Base-by-base conservation (phyloP, 2,888 invertebrate genomes). In the Macrophya alboannulata region DNA sequence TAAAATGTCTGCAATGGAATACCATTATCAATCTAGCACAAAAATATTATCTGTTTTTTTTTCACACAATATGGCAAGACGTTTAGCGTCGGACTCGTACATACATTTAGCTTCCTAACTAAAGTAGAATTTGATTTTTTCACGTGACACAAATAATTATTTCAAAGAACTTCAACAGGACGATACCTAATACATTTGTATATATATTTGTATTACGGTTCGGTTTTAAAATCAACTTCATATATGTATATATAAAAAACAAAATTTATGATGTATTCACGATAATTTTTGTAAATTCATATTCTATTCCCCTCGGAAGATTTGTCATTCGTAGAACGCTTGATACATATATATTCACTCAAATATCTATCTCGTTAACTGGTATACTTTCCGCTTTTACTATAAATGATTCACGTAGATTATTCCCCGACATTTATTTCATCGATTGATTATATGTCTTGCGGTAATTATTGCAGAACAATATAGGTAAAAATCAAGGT, bases 1-100 rank as follows among this genome's bases (percentile, higher is more conserved):
- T n/a, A n/a, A n/a, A n/a, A n/a, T n/a, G n/a, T n/a, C n/a, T n/a
- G n/a, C n/a, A n/a, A n/a, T n/a, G n/a, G n/a, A n/a, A n/a, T n/a
- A 25, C 37, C 68, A 48, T 48, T 68, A 90, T 88, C 88, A 89
- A 90, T 89, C 90, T 91, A 90, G 89, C 90, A 92, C 90, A 92
- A 92, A 92, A 92, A 92, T 92, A 92, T 91, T 88, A 89, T 91
- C 89, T 90, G 89, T 74, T 90, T 90, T 87, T 74, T 90, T 90
- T 87, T 90, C 88, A 89, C 89, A 84, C 86, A 87, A 87, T 90
- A 91, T 88, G 90, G 89, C 91, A 90, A 90, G 90, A 92, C 89
- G 86, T 89, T 89, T 72, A 55, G 88, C 88, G 88, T 89, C 89
- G 89, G 90, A 89, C 89, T 90, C 88, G 88, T 90, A 91, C 43